These are phyloP conservation scores for Lophius piscatorius DNA, from an alignment of 2,113 vertebrate genomes.

Conservation along the genomic window DNA sequence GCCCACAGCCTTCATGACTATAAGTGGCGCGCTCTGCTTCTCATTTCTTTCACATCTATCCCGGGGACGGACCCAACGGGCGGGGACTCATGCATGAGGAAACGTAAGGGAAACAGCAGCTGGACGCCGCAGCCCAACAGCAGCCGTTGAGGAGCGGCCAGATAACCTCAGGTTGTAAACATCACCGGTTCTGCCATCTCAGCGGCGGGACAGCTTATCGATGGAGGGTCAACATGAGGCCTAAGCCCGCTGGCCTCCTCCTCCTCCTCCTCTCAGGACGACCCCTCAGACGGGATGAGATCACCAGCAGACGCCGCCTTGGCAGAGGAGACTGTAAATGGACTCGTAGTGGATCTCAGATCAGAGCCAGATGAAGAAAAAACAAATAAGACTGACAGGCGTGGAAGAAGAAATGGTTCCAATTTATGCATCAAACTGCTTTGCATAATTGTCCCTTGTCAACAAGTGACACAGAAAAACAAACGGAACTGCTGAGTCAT, in stretches of 20 bases:
- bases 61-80: not conserved
- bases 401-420: not conserved
- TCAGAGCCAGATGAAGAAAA: slow-evolving; percentile 32
- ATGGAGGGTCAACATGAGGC: slow-evolving; percentile 36
- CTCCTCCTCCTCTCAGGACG: slow-evolving; percentile 6
- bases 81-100: not conserved
- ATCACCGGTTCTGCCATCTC: slow-evolving; percentile 4
- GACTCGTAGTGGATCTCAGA: slow-evolving; percentile 15
- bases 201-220: slow-evolving; percentile 39
- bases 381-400: not conserved
- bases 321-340: not conserved
- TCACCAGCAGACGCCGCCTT: slow-evolving; percentile 5
- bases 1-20: slow-evolving; percentile 13
- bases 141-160: slow-evolving; percentile 36
- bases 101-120: slow-evolving; percentile 19
- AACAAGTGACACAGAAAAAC: no score
- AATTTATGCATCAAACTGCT: no score
- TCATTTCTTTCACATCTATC: no score
- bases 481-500: no score
- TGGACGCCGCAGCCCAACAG: slow-evolving; percentile 35
- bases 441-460: no score
- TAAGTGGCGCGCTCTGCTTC: slow-evolving; percentile 10
- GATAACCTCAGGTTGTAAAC: slow-evolving; percentile 68
- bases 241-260: slow-evolving; percentile 13
- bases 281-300: slow-evolving; percentile 16